Evolutionary conservation across 2,888 invertebrate genomes (phyloP).

Genomic region (Lamellibrachia satsuma): DNA sequence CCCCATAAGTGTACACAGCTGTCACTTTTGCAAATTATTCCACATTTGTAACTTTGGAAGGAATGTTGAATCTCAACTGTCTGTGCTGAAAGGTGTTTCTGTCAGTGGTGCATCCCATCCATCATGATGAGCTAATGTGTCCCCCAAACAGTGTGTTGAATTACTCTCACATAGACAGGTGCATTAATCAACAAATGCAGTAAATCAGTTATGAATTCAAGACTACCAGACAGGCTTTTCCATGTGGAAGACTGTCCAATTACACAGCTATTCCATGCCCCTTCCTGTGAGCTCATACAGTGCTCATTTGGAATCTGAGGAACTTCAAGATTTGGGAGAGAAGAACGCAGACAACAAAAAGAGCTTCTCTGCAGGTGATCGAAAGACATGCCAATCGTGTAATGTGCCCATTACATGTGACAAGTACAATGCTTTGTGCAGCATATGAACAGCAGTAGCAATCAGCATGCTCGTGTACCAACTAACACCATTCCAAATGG

Average conservation of each 20-base stretch:
- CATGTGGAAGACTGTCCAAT: neutral
- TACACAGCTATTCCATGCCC: neutral
- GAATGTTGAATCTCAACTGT: neutral
- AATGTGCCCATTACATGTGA: neutral
- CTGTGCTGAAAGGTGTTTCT: neutral
- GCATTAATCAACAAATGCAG: neutral
- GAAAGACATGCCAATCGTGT: slow-evolving; percentile 4
- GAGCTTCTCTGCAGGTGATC: neutral
- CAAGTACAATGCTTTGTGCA: neutral
- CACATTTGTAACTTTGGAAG: neutral
- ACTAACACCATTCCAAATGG: neutral
- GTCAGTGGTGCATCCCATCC: neutral
- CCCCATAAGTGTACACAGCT: neutral
- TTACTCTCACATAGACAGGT: neutral
- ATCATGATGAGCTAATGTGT: slow-evolving; percentile 12
- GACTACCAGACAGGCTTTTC: slow-evolving; percentile 11
- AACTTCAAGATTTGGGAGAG: neutral
- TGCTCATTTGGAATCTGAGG: slow-evolving; percentile 17
- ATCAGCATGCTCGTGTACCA: slow-evolving; percentile 4
- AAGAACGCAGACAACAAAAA: neutral
- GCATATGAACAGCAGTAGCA: neutral
- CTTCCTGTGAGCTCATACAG: neutral
- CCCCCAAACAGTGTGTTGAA: neutral
- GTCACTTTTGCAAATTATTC: slow-evolving; percentile 6
- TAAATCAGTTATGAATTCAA: neutral